phyloP scores from a whole-genome alignment of 1,140 invertebrate genomes.

The Tetraneura akinire region DNA sequence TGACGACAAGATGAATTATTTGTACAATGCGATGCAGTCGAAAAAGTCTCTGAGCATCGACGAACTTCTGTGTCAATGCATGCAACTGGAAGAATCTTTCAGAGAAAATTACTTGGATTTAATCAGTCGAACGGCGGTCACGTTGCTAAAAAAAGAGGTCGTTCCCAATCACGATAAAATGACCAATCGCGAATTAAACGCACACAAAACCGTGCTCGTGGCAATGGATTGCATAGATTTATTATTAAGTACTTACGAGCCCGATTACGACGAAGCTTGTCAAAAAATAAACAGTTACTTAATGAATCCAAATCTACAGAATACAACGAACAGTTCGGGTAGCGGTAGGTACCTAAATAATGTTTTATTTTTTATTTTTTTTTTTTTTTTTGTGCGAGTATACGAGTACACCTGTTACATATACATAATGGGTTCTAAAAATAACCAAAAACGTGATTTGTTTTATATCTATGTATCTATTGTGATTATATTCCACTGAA shows the following conservation, averaged over 20 bases:
- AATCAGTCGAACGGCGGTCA: neutral
- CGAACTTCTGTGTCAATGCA: neutral
- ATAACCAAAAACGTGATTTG: no score
- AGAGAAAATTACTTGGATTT: conserved; percentile 10
- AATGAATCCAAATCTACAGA: no score
- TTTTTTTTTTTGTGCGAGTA: no score
- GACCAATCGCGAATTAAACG: neutral
- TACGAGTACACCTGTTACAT: no score
- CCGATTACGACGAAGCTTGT: neutral
- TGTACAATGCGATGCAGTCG: neutral
- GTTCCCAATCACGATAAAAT: neutral
- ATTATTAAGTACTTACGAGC: neutral
- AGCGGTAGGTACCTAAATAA: no score
- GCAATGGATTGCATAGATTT: conserved; percentile 22
- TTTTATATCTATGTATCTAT: no score
- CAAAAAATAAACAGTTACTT: neutral
- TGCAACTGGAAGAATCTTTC: neutral
- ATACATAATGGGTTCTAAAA: no score
- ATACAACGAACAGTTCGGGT: no score
- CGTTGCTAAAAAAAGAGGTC: neutral
- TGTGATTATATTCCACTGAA: no score
- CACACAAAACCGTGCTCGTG: neutral
- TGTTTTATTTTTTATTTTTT: no score
- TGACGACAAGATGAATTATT: neutral
- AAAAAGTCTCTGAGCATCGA: neutral